Conservation (phyloP, 2,113 vertebrate genomes). For the Labrus mixtus region DNA sequence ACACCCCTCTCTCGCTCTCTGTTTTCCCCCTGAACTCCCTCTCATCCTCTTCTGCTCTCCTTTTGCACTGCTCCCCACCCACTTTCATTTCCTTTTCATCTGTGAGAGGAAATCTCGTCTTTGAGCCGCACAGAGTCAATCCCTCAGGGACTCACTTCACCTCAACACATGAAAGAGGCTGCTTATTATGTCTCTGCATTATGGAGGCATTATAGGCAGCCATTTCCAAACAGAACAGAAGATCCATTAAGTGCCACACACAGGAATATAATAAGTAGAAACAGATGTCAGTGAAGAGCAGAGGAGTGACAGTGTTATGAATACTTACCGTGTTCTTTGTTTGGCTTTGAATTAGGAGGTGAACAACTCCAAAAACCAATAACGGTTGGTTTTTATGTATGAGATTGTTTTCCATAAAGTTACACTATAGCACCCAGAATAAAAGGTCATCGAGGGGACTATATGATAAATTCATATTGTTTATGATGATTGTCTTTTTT, state of each 20-base stretch:
- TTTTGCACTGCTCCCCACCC: conserved; percentile 44
- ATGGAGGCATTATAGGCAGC: conserved; percentile 22
- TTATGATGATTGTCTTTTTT: background rate
- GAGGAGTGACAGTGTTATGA: conserved; percentile 4
- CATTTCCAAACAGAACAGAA: conserved; percentile 18
- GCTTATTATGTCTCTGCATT: conserved; percentile 42
- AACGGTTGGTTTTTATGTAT: background rate
- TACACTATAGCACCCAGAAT: background rate
- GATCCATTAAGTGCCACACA: conserved; percentile 20
- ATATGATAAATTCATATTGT: too few species aligned
- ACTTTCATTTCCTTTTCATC: conserved; percentile 70
- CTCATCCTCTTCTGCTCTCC: conserved; percentile 4
- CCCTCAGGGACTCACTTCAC: conserved; percentile 39
- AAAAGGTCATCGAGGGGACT: background rate
- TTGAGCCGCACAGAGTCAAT: conserved; percentile 45
- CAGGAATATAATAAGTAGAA: conserved; percentile 16
- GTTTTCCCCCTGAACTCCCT: conserved; percentile 29
- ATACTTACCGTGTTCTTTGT: conserved; percentile 10
- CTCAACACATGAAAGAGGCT: conserved; percentile 47
- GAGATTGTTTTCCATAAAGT: background rate
- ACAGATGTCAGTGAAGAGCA: background rate
- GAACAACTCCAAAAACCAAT: background rate
- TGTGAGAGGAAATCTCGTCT: conserved; percentile 60
- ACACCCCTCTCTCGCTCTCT: background rate
- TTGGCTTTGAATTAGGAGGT: conserved; percentile 14